Evolutionary conservation across 2,113 vertebrate species (phyloP), one percentile per base, ranked within the genome.

Genomic region (Cavia porcellus): DNA sequence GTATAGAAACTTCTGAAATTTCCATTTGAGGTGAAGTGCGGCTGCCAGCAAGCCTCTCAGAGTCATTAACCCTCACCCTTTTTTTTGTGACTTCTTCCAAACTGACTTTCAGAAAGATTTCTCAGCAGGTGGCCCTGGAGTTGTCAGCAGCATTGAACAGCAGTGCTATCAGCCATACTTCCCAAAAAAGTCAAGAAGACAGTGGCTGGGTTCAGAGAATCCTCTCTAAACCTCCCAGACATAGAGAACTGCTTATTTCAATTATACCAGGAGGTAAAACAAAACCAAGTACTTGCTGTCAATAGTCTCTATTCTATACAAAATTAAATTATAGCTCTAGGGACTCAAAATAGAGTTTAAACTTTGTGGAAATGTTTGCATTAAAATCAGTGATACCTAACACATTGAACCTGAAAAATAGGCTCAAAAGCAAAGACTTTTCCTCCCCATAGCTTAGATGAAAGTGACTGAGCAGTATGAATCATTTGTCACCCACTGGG

Each of bases 1-100:
- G 57, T 77, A 93, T 85, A 92, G 83, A 96, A 96, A 98, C 97
- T 95, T 97, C 97, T 98, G 95, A 98, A 98, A 97, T 98, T 98
- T 98, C 97, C 97, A 97, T 98, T 95, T 97, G 97, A 96, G 92
- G 95, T 96, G 75, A 97, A 94, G 85, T 30, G 79, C 42, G 2
- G 28, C 77, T 96, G 96, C 97, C 97, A 98, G 82, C 57, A 95
- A 97, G 77, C 77, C 64, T 92, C 95, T 92, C 8, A 66, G 83
- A 97, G 94, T 86, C 90, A 83, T 97, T 97, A 98, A 97, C 96
- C 92, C 79, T 97, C 86, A 96, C 90, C 94, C 75, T 81, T 92
- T 96, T 96, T 74, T 92, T 96, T 89, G 80, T n/a, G 92, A 85
- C 83, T 98, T 8, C 57, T 90, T 97, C 96, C 90, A 97, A 85